phyloP scores from a whole-genome alignment of 2,113 vertebrate species.

The Upupa epops region DNA sequence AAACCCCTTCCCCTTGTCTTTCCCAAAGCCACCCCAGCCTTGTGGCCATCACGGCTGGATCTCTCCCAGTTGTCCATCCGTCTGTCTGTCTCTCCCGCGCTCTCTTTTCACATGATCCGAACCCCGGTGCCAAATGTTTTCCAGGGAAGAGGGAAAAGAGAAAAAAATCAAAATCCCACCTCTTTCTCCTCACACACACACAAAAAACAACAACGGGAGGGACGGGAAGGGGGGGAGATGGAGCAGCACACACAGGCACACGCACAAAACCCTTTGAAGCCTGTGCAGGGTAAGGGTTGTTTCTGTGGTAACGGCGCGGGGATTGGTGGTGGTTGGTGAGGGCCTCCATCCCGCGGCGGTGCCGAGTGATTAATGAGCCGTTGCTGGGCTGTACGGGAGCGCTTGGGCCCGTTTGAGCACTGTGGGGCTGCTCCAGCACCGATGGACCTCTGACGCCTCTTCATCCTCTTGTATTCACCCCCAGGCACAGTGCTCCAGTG shows the following conservation, averaged over 20 bases:
- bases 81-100: not conserved
- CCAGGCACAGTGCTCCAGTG: rapidly evolving
- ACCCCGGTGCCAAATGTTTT: slow-evolving; percentile 42
- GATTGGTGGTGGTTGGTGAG: slow-evolving; percentile 66
- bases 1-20: not conserved
- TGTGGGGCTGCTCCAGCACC: rapidly evolving
- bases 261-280: slow-evolving; percentile 72
- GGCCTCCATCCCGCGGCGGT: slow-evolving; percentile 67
- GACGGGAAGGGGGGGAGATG: not conserved
- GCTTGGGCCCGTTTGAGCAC: not conserved
- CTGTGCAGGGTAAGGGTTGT: slow-evolving; percentile 81
- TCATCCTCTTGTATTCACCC: rapidly evolving
- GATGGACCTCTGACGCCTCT: rapidly evolving
- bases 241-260: slow-evolving; percentile 52
- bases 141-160: not conserved
- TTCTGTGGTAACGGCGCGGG: slow-evolving; percentile 78
- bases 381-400: not conserved
- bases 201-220: slow-evolving; percentile 27
- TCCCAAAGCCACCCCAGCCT: not conserved
- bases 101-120: not conserved
- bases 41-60: not conserved
- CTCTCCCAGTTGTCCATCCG: not conserved
- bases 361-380: slow-evolving; percentile 73
- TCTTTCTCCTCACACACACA: not conserved
- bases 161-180: not conserved